These are phyloP conservation scores for Alfaro cultratus DNA, from an alignment of 2,797 vertebrate species.

Conservation along the genomic window DNA sequence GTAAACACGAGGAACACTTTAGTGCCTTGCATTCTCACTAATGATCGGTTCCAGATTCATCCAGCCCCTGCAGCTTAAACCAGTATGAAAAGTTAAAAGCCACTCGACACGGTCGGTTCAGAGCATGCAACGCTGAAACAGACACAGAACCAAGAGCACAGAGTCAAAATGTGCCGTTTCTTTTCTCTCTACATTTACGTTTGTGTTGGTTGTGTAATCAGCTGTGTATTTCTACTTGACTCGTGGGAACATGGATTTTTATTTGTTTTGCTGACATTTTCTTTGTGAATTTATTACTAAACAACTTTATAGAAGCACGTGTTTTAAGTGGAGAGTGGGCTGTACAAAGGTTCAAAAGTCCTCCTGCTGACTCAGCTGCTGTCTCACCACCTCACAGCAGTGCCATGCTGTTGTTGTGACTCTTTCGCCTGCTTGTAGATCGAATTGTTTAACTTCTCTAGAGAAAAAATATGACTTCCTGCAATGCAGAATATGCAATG, in stretches of 20 bases:
- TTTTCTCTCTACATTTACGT: constrained; percentile 49
- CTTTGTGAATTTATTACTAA: constrained; percentile 61
- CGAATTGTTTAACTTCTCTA: constrained; percentile 83
- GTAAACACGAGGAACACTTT: constrained; percentile 75
- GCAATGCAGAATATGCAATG: constrained; percentile 86
- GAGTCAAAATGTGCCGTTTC: constrained; percentile 36
- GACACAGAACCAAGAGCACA: constrained; percentile 62
- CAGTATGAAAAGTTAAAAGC: constrained; percentile 19
- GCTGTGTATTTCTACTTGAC: constrained; percentile 60
- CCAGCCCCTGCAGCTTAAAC: constrained; percentile 36
- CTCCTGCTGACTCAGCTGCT: constrained; percentile 43
- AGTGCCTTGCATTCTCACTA: constrained; percentile 81
- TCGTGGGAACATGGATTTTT: constrained; percentile 45
- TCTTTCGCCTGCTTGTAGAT: constrained; percentile 75
- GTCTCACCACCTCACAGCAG: constrained; percentile 61
- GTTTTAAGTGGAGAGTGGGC: constrained; percentile 50
- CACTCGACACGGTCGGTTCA: constrained; percentile 7
- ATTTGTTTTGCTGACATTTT: constrained; percentile 50
- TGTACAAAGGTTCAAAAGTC: constrained; percentile 44
- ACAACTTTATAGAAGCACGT: constrained; percentile 61
- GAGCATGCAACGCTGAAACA: constrained; percentile 26
- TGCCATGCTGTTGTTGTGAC: constrained; percentile 78
- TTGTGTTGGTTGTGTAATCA: constrained; percentile 59
- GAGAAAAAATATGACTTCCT: constrained; percentile 85
- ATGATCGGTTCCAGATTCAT: constrained; percentile 63